phyloP scores from a whole-genome alignment of 2,113 vertebrate genomes.

The Corapipo altera region DNA sequence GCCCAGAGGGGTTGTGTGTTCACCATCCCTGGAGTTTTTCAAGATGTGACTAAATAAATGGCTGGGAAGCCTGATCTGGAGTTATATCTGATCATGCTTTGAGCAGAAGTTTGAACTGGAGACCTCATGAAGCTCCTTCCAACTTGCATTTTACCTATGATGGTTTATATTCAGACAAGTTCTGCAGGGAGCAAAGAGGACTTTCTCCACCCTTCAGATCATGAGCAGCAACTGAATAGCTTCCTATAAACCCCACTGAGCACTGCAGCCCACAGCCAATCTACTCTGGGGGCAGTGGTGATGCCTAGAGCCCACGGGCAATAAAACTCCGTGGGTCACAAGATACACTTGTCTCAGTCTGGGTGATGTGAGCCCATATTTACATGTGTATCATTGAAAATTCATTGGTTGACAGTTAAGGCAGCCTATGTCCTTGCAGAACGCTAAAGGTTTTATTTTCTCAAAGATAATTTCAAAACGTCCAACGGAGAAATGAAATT shows the following conservation, averaged over 20 bases:
- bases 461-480: neutral
- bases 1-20: neutral
- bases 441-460: accelerated
- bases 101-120: neutral
- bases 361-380: neutral
- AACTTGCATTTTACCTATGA: neutral
- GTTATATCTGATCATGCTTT: neutral
- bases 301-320: neutral
- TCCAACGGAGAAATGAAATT: neutral
- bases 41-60: neutral
- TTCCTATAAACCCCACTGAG: neutral
- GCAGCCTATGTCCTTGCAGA: neutral
- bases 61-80: neutral
- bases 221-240: neutral
- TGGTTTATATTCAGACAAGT: neutral
- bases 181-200: neutral
- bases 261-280: neutral
- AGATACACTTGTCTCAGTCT: neutral
- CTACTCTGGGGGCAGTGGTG: neutral
- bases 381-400: neutral
- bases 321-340: neutral
- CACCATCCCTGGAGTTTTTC: neutral
- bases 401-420: neutral
- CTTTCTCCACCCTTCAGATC: neutral
- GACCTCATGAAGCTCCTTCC: neutral